Conservation (phyloP, 2,888 invertebrate genomes). For the Drosophila antonietae region DNA sequence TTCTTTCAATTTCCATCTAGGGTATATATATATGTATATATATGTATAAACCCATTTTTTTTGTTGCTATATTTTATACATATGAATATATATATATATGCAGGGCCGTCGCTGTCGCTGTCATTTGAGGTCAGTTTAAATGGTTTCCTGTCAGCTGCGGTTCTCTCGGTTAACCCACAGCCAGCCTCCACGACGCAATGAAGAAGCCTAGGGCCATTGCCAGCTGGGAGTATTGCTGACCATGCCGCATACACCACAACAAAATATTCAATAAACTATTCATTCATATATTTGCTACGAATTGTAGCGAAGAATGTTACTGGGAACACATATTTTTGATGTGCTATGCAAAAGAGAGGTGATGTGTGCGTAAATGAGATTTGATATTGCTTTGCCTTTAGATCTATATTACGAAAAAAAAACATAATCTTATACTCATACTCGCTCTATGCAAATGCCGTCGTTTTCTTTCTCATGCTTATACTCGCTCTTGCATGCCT, state of each 20-base stretch:
- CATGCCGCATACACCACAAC: constrained; percentile 58
- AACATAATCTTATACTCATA: too few relatives aligned
- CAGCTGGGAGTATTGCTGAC: constrained; percentile 18
- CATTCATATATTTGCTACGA: constrained; percentile 62
- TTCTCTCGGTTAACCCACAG: constrained; percentile 69
- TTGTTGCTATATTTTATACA: constrained; percentile 26
- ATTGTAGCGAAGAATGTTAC: constrained; percentile 25
- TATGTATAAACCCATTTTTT: constrained; percentile 21
- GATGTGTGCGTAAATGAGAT: too few relatives aligned
- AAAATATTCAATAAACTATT: constrained; percentile 76
- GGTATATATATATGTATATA: constrained; percentile 29
- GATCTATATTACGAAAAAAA: too few relatives aligned
- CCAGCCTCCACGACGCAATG: constrained; percentile 18
- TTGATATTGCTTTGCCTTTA: too few relatives aligned
- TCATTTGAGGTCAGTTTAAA: constrained; percentile 81
- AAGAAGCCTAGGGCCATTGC: constrained; percentile 12
- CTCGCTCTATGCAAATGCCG: too few relatives aligned
- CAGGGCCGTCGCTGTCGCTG: constrained; percentile 66
- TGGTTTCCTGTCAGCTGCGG: constrained; percentile 81
- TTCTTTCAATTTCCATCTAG: constrained; percentile 56
- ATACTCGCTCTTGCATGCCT: too few relatives aligned
- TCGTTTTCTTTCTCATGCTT: too few relatives aligned
- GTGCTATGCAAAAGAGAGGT: not conserved
- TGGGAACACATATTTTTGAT: constrained; percentile 1
- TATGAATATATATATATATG: constrained; percentile 12